Base-by-base conservation (phyloP, 2,113 vertebrate genomes). In the Indri indri region DNA sequence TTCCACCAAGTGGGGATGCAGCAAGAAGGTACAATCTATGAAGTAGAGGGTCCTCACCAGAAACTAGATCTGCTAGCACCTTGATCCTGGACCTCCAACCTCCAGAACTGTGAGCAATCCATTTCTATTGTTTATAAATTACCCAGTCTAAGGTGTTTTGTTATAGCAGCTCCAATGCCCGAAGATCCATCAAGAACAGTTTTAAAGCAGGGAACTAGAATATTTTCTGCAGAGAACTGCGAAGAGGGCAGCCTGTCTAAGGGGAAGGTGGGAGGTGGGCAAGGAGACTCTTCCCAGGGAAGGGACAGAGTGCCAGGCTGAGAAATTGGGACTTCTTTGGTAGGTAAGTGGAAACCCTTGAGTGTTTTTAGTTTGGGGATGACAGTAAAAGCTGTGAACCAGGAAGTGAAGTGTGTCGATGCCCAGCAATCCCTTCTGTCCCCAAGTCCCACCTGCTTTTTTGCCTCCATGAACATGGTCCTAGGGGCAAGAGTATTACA, bases 271-370 rank as follows among this genome's bases (percentile, higher is more conserved):
- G 20, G 57, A 52, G 2, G 14, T 20, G 61, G 50, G 8, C 37
- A n/a, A 61, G 50, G 47, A 85, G 22, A 87, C 20, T 34, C 34
- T 88, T 97, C 6, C 23, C 16, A 50, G 40, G 16, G 25, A 30
- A 52, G 8, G 34, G 59, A 70, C 30, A 47, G 77, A 65, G 16
- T 42, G 9, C 52, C 47, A 77, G 54, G 37, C 63, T 63, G 66
- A 77, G 47, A 80, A 42, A 25, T 8, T 37, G 6, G 14, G 57
- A n/a, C 3, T 10, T 57, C 34, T 63, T 79, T n/a, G n/a, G 42
- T 27, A 70, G 77, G 54, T 13, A 13, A 22, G 6, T 1, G 6
- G 42, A 54, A 85, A 11, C 1, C 4, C 20, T 1, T 0, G 12
- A 88, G 32, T 40, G 34, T 37, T 87, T 37, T 86, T 30, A 1